Base-by-base conservation (phyloP, 2,797 vertebrate genomes). In the Psittacula derbiana region DNA sequence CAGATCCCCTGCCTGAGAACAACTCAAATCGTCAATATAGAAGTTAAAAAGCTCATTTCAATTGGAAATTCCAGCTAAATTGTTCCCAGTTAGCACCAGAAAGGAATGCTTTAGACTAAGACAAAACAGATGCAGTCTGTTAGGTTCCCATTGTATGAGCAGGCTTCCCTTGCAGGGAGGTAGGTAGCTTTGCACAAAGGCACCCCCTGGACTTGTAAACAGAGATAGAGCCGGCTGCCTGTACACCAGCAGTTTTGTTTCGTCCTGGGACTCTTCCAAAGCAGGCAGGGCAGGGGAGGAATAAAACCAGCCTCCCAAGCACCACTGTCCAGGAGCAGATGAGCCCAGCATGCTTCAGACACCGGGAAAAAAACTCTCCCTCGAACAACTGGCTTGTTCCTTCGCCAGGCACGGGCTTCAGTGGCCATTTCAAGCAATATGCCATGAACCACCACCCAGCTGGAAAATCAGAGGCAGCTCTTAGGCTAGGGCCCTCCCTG, bases 51-150 rank as follows among this genome's bases (percentile, higher is more conserved):
- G 92, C 93, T 78, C 57, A 41, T 96, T 96, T 95, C 91, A 93
- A 90, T 96, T 96, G 96, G 93, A 96, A 96, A 96, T 97, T 96
- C 96, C 96, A 95, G 90, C 90, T 88, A 94, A 96, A 96, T 97
- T 97, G 93, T 96, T 97, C 96, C 95, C 94, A 96, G 96, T 95
- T 96, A 96, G 90, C 95, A 95, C 94, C 90, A 96, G 94, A 96
- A 96, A 95, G 96, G 96, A 96, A 97, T 95, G 96, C 90, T 96
- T 96, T 88, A 87, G 80, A 82, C 94, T 96, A 96, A 97, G 94
- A 92, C 96, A 97, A 97, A 97, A 92, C 96, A 97, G 95, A 96
- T 95, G 96, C 96, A 95, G 93, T 27, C 71, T 87, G 71, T 87
- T 94, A 93, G 94, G 93, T 96, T 89, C 88, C 96, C 91, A 96